Percentiles rank a stretch among this genome's conserved stretches.
These are phyloP conservation scores for Cygnus buccinator DNA, from an alignment of 2,113 vertebrate species.

Conservation along the genomic window DNA sequence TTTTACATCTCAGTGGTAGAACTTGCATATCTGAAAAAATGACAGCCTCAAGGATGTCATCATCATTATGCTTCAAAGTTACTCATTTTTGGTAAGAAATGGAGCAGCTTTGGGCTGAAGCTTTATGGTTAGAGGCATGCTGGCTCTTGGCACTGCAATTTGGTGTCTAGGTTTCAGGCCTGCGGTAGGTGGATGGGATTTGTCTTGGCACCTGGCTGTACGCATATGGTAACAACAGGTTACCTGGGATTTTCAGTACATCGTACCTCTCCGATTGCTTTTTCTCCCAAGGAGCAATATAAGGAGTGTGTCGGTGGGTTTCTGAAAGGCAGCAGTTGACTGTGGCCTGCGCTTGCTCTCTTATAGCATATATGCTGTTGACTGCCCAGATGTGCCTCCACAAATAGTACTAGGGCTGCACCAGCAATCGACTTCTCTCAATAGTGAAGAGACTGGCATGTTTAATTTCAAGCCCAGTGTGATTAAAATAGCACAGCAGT, in stretches of 20 bases:
- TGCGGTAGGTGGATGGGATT: not conserved
- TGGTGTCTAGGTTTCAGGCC: not conserved
- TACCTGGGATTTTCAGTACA: not conserved
- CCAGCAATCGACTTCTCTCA: not conserved
- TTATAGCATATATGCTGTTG: accelerated
- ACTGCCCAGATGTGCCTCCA: not conserved
- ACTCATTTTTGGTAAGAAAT: not conserved
- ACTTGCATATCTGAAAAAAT: not conserved
- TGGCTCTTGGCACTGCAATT: not conserved
- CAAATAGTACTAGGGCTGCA: not conserved
- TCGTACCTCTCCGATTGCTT: not conserved
- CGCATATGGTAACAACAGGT: accelerated
- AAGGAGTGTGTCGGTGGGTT: not conserved
- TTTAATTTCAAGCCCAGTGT: not conserved
- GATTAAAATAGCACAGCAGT: slow-evolving; percentile 47
- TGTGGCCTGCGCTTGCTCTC: accelerated
- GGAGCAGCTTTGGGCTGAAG: not conserved
- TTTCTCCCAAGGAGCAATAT: not conserved
- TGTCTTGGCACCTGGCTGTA: not conserved
- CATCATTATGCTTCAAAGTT: not conserved
- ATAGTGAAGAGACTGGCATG: not conserved
- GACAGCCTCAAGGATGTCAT: not conserved
- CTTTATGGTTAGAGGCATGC: not conserved
- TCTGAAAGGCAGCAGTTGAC: not conserved
- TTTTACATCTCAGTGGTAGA: not conserved